A percentile compares a stretch with the other conserved stretches of the same genome.
Conservation (phyloP, 2,888 invertebrate genomes). For the Allolobophora icterica region DNA sequence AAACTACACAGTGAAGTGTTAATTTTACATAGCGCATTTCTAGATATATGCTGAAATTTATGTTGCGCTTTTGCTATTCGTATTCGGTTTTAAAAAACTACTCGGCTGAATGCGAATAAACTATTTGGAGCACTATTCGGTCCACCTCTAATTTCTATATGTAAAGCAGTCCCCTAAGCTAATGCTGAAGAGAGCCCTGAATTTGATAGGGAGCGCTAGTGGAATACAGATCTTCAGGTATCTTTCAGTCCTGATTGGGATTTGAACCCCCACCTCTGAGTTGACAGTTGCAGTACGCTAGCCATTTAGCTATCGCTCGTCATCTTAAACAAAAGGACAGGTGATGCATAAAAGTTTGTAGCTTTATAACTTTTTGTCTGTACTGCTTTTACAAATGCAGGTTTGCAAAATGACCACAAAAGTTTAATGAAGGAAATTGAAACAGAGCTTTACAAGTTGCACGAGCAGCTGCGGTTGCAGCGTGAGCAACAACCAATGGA, state of each 20-base stretch:
- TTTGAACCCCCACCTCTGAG: neutral
- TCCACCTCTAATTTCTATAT: too few relatives aligned
- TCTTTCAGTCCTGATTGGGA: neutral
- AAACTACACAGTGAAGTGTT: too few relatives aligned
- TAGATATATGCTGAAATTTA: too few relatives aligned
- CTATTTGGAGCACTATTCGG: too few relatives aligned
- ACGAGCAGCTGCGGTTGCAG: constrained; percentile 54
- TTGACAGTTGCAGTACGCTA: neutral
- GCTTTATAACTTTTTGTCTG: neutral
- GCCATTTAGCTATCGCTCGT: neutral
- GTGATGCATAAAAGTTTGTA: neutral
- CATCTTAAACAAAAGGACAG: neutral
- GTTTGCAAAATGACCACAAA: constrained; percentile 87
- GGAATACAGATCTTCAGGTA: neutral
- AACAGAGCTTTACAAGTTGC: constrained; percentile 74
- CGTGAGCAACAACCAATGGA: constrained; percentile 23
- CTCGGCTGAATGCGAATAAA: too few relatives aligned
- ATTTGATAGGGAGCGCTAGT: neutral
- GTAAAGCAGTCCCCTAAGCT: too few relatives aligned
- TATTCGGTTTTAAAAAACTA: too few relatives aligned
- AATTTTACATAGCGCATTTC: too few relatives aligned
- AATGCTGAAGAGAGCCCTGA: too few relatives aligned
- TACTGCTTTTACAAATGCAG: constrained; percentile 68
- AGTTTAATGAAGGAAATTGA: constrained; percentile 84
- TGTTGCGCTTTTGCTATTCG: too few relatives aligned